Evolutionary conservation across 2,797 vertebrate species (phyloP).

Genomic region (Scomberomorus guttatus): DNA sequence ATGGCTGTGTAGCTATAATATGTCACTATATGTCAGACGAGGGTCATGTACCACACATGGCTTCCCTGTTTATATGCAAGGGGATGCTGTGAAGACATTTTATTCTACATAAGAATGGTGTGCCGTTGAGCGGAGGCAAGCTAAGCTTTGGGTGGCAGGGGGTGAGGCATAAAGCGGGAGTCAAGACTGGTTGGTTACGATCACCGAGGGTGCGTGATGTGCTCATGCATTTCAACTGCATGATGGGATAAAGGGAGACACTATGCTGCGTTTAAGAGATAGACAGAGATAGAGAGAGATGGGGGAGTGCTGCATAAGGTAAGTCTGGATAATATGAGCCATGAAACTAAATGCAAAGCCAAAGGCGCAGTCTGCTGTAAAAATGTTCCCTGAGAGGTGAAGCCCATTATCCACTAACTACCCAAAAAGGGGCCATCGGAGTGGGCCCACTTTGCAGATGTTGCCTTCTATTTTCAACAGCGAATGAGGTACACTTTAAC

Average conservation of each 20-base stretch:
- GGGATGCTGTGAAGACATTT: constrained; percentile 24
- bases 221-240: constrained; percentile 42
- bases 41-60: not conserved
- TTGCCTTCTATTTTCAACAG: constrained; percentile 67
- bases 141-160: constrained; percentile 10
- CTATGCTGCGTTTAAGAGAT: constrained; percentile 33
- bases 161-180: constrained; percentile 19
- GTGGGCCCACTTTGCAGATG: constrained; percentile 67
- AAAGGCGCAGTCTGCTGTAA: constrained; percentile 52
- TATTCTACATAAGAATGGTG: not conserved
- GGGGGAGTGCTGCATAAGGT: not conserved
- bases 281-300: constrained; percentile 13
- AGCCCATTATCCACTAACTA: constrained; percentile 76
- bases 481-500: constrained; percentile 50
- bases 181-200: constrained; percentile 11
- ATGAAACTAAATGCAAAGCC: constrained; percentile 59
- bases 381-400: constrained; percentile 67
- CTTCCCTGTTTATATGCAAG: constrained; percentile 13
- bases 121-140: not conserved
- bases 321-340: constrained; percentile 41
- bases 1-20: not conserved
- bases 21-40: not conserved
- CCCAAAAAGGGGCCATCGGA: constrained; percentile 66
- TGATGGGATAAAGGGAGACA: constrained; percentile 28
- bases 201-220: constrained; percentile 9